A percentile compares a stretch with the other conserved stretches of the same genome.
Evolutionary conservation across 2,888 invertebrate species (phyloP).

Genomic region (Apeira syringaria): DNA sequence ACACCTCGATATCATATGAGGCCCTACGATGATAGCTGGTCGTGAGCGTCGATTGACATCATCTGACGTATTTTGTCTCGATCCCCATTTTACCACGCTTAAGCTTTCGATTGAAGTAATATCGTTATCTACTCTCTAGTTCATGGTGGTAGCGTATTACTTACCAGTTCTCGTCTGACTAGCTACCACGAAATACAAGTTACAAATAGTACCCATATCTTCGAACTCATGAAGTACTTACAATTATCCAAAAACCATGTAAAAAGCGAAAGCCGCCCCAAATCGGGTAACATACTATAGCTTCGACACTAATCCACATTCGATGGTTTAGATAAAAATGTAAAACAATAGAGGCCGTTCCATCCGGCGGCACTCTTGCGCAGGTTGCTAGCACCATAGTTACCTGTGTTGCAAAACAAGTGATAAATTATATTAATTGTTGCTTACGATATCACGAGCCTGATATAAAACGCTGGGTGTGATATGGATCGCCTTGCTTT

Average conservation of each 20-base stretch:
- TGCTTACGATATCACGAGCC: conserved; percentile 3
- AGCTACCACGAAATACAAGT: no score
- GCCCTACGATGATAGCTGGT: no score
- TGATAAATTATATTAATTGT: conserved; percentile 46
- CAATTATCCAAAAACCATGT: conserved; percentile 23
- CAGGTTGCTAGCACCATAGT: conserved; percentile 33
- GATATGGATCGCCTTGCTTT: conserved; percentile 1
- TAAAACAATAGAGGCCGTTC: conserved; percentile 55
- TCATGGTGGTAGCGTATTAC: no score
- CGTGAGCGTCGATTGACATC: no score
- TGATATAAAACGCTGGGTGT: not conserved
- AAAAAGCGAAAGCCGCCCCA: conserved; percentile 45
- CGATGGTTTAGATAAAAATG: conserved; percentile 63
- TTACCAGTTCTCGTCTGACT: no score
- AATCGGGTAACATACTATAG: conserved; percentile 21
- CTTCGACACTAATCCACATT: conserved; percentile 64
- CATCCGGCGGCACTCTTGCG: conserved; percentile 48
- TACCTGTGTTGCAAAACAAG: conserved; percentile 45
- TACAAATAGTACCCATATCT: no score
- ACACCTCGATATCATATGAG: no score
- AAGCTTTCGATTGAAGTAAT: no score
- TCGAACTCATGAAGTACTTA: not conserved
- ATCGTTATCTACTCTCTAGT: no score
- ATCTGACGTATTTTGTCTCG: no score
- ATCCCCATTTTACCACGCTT: no score